Percentiles rank a stretch among this genome's conserved stretches.
phyloP scores from a whole-genome alignment of 2,888 invertebrate species.

The Scaptomyza parva region DNA sequence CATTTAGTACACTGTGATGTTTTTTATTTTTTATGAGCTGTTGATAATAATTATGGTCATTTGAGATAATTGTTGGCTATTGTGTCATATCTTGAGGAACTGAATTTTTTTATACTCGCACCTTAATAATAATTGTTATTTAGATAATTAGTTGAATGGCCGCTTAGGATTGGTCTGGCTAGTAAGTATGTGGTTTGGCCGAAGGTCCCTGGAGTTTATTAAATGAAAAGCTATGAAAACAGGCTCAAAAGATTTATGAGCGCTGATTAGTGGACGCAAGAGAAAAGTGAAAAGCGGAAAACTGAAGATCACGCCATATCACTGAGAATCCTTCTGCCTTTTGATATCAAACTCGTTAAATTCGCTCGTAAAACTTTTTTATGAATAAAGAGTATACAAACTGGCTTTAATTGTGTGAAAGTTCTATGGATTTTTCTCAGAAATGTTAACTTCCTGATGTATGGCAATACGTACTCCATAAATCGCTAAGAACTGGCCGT shows the following conservation, averaged over 20 bases:
- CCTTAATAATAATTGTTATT: conserved; percentile 78
- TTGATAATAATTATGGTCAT: conserved; percentile 81
- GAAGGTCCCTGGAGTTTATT: conserved; percentile 68
- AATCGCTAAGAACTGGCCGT: conserved; percentile 59
- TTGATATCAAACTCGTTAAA: too few relatives aligned
- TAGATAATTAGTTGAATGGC: conserved; percentile 74
- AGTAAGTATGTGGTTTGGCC: conserved; percentile 49
- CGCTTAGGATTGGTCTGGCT: conserved; percentile 41
- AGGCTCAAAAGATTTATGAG: conserved; percentile 58
- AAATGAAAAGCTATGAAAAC: conserved; percentile 79
- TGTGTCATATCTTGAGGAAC: conserved; percentile 58
- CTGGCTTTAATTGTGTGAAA: conserved; percentile 65
- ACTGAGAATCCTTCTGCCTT: conserved; percentile 21
- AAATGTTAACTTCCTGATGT: conserved; percentile 60
- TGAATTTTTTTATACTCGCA: conserved; percentile 40
- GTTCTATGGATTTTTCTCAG: conserved; percentile 33
- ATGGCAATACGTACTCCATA: conserved; percentile 59
- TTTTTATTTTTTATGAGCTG: conserved; percentile 61
- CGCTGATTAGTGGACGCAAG: conserved; percentile 54
- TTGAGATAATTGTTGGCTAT: conserved; percentile 79
- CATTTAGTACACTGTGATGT: conserved; percentile 23
- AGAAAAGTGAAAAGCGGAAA: conserved; percentile 64
- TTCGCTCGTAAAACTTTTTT: conserved; percentile 55
- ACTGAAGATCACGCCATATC: conserved; percentile 33
- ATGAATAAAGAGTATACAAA: conserved; percentile 61